A percentile compares a stretch with the other conserved stretches of the same genome.
These are phyloP conservation scores for Macaca fascicularis DNA, from an alignment of 2,113 vertebrate genomes.

Conservation along the genomic window T2T-MFA8v1.1 NC_088389.1:20903001-20903500, in stretches of 20 bases:
- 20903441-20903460: conserved; percentile 55
- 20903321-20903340: conserved; percentile 23
- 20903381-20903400: conserved; percentile 4
- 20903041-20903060: conserved; percentile 9
- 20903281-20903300: conserved; percentile 28
- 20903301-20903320: not conserved
- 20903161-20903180: conserved; percentile 35
- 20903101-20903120: not conserved
- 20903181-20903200: not conserved
- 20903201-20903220: conserved; percentile 50
- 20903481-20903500: conserved; percentile 87
- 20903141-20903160: conserved; percentile 37
- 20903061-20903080: conserved; percentile 20
- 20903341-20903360: not conserved
- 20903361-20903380: conserved; percentile 4
- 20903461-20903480: conserved; percentile 69
- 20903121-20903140: not conserved
- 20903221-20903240: conserved; percentile 57
- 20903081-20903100: conserved; percentile 27
- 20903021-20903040: conserved; percentile 1
- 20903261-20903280: conserved; percentile 11
- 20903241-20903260: conserved; percentile 52
- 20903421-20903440: not conserved
- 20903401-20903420: conserved; percentile 38
- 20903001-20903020: conserved; percentile 10